Evolutionary conservation across 1,140 invertebrate genomes (phyloP).

Genomic region (Papilio xuthus): DNA sequence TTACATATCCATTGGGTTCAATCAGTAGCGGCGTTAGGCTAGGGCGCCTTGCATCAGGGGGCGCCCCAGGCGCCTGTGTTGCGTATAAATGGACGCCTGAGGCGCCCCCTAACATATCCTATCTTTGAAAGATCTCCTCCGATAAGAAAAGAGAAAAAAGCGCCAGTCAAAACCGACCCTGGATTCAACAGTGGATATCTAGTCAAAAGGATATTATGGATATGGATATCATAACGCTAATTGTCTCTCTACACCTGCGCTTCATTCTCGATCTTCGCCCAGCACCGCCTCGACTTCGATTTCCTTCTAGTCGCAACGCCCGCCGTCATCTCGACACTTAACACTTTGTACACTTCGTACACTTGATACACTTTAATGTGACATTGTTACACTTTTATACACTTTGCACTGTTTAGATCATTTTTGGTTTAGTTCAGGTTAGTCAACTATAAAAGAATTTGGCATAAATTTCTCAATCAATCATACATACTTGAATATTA

Average conservation of each 20-base stretch:
- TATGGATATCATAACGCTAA: background rate
- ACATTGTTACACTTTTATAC: conserved; percentile 1
- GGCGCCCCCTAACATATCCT: no score
- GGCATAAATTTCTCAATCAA: background rate
- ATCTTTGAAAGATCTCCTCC: no score
- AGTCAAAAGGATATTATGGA: background rate
- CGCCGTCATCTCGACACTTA: conserved; percentile 61
- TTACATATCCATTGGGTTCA: no score
- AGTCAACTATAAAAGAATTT: background rate
- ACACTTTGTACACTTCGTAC: conserved; percentile 35
- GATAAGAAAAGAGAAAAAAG: no score
- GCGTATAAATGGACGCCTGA: no score
- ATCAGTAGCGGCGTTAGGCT: no score
- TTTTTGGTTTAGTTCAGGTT: background rate
- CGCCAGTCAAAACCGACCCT: no score
- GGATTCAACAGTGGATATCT: no score
- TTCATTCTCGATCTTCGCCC: conserved; percentile 65
- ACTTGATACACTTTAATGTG: conserved; percentile 25
- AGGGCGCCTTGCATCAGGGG: no score
- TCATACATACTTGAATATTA: no score
- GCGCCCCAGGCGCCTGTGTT: no score
- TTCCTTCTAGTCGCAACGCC: conserved; percentile 66
- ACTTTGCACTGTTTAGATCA: background rate
- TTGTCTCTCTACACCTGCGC: conserved; percentile 2
- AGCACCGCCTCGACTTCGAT: conserved; percentile 60